Base-by-base conservation (phyloP, 2,113 vertebrate species). In the Nycticebus coucang region DNA sequence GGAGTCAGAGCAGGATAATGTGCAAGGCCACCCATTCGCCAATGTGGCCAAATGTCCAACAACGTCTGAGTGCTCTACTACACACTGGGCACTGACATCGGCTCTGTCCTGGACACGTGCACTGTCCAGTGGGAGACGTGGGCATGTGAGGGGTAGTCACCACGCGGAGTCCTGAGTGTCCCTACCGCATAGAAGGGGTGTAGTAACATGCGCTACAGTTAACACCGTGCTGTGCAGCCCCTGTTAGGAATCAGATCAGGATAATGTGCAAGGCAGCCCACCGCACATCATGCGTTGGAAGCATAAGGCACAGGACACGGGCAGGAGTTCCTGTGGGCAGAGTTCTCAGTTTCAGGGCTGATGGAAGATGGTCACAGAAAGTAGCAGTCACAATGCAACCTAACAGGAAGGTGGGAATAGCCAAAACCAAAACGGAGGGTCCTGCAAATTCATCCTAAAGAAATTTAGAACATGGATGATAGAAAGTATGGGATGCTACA, bases 131-230 rank as follows among this genome's bases (percentile, higher is more conserved):
- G 3, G 13, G 7, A 9, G 22, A 3, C 1, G 0, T 14, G 45
- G 53, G 33, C 14, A 24, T n/a, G 0, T 0, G 2, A 41, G 7
- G 0, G 28, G 37, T 2, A 4, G 8, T 33, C 15, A 7, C 5
- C 64, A 1, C 4, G 8, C 2, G 2, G 1, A 0, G 7, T 1
- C 9, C 19, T 37, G 5, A 7, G 28, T 0, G 0, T 11, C 3
- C 1, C 30, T 2, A 18, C 5, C 2, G 6, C 4, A 1, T 1
- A 1, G 12, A 28, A 15, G 60, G 77, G 37, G 77, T 24, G 24
- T 0, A 21, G 80, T 30, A 28, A 57, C 1, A 83, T 13, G 57
- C 37, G 59, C 53, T 80, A 21, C 15, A 19, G 28, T 57, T 55
- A 28, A 30, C 26, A 45, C 68, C 41, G 35, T 14, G 28, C 24